phyloP scores from a whole-genome alignment of 2,797 vertebrate genomes.

The Halcyon badia region DNA sequence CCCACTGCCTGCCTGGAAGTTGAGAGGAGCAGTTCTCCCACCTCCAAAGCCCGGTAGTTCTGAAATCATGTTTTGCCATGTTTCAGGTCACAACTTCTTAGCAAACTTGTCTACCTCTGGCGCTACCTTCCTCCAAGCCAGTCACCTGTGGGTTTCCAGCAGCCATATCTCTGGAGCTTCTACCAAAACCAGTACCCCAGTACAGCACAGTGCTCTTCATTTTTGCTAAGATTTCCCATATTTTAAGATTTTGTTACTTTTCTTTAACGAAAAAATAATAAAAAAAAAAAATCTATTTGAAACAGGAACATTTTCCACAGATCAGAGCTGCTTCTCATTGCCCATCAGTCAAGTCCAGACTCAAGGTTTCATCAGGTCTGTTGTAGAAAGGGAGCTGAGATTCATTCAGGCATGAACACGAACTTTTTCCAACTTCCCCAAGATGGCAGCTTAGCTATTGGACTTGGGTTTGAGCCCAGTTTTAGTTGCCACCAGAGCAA shows the following conservation, averaged over 20 bases:
- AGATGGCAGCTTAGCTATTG: conserved; percentile 12
- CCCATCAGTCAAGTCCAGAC: background rate
- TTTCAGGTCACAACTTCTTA: background rate
- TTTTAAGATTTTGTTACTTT: background rate
- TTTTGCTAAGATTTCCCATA: background rate
- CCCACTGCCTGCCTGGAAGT: background rate
- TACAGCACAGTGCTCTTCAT: background rate
- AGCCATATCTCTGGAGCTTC: background rate
- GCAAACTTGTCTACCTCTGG: background rate
- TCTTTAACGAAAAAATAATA: background rate
- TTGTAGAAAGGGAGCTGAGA: background rate
- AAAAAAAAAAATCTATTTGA: background rate
- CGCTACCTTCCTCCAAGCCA: background rate
- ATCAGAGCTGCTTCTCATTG: background rate
- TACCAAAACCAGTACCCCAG: background rate
- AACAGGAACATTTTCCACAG: background rate
- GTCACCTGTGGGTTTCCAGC: background rate
- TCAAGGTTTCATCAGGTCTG: background rate
- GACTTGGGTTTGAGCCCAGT: conserved; percentile 24
- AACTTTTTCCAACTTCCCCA: background rate
- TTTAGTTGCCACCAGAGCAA: conserved; percentile 12
- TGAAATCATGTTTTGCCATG: background rate
- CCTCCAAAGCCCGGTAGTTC: background rate
- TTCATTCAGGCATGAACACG: background rate
- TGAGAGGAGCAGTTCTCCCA: background rate